Base-by-base conservation (phyloP, 2,888 invertebrate species). In the Lithosia quadra region DNA sequence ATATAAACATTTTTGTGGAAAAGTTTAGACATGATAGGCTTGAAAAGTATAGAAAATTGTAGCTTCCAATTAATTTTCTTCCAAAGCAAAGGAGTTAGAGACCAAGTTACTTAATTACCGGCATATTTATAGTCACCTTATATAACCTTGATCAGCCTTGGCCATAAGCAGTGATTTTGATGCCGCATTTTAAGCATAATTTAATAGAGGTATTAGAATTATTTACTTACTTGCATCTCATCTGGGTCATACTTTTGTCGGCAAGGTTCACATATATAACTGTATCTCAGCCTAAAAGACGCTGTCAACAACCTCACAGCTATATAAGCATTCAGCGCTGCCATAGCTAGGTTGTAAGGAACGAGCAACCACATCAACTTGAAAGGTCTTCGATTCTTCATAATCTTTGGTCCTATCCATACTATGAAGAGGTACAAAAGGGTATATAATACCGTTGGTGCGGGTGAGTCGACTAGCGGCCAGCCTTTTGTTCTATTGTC, bases 221-320 rank as follows among this genome's bases (percentile, higher is more conserved):
- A 18, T 49, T 49, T 5, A 87, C 89, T 95, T 94, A 98, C 98
- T 96, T 98, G 97, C 71, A 98, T 86, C 88, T 98, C 98, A 86
- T 97, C 97, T 0, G 97, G 96, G 86, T 97, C 96, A 82, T 97
- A 96, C 61, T 96, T 96, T 80, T 97, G 97, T 74, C 97, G 96
- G 79, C 98, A 98, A 1, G 98, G 98, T 88, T 98, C 97, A 87
- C 99, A 99, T 24, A 97, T 96, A 87, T 98, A 97, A 88, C 97
- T 98, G 88, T 99, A 99, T 73, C 96, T 95, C 70, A 98, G 92
- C 83, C 97, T 96, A 69, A 96, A 96, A 5, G 98, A 97, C 3
- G 97, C 97, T 22, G 97, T 96, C 7, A 97, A 91, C 70, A 98
- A 86, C 95, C 98, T 97, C 72, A 96, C 90, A 65, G 97, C 97